Evolutionary conservation across 64 coral and sea anemone species (phyloP).

Genomic region (Actinia equina): DNA sequence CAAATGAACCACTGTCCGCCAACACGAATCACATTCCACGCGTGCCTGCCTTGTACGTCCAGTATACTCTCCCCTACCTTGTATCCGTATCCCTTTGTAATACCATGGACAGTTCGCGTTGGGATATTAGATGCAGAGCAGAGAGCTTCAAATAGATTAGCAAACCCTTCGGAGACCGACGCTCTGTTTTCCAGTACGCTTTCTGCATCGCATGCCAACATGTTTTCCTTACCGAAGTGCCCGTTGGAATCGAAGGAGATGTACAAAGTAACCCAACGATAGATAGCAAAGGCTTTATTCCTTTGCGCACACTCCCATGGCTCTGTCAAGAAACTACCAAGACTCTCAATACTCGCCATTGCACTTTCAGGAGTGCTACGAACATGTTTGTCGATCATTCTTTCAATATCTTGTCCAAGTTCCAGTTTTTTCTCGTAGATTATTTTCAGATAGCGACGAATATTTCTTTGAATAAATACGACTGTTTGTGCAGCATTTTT

Average conservation of each 20-base stretch:
- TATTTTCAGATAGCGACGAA: constrained; percentile 50
- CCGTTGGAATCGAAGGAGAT: constrained; percentile 66
- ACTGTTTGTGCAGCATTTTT: constrained; percentile 49
- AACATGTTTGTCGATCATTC: constrained; percentile 56
- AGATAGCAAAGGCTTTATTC: constrained; percentile 68
- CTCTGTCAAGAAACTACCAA: constrained; percentile 51
- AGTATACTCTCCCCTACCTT: constrained; percentile 49
- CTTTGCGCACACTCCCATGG: constrained; percentile 46
- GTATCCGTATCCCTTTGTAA: constrained; percentile 79
- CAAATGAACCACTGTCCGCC: constrained; percentile 70
- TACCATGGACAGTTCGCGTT: constrained; percentile 43
- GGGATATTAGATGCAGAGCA: constrained; percentile 50
- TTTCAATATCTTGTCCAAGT: constrained; percentile 34
- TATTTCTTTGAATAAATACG: constrained; percentile 47
- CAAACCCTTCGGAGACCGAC: constrained; percentile 62
- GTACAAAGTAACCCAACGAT: constrained; percentile 74
- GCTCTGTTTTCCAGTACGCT: constrained; percentile 43
- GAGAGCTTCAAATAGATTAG: constrained; percentile 74
- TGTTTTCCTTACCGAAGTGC: constrained; percentile 56
- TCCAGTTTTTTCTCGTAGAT: constrained; percentile 41
- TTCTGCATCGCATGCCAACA: constrained; percentile 38
- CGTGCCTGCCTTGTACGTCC: constrained; percentile 49
- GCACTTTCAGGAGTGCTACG: constrained; percentile 18
- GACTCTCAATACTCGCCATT: constrained; percentile 17
- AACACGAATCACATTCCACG: constrained; percentile 66